A percentile compares a stretch with the other conserved stretches of the same genome.
Evolutionary conservation across 2,888 invertebrate species (phyloP).

Genomic region (Uropetala carovei): DNA sequence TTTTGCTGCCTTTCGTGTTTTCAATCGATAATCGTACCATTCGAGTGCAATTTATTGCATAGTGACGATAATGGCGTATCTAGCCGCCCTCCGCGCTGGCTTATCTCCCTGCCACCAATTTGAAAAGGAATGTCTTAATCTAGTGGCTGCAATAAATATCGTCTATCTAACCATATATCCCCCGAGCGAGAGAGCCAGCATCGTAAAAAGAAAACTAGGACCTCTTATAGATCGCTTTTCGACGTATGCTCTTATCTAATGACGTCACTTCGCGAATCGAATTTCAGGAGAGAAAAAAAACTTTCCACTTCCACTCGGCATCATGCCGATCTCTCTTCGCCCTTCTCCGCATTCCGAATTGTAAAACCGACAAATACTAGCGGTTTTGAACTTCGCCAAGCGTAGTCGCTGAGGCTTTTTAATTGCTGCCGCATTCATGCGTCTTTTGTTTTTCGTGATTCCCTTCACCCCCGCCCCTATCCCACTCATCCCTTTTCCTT

Average conservation of each 20-base stretch:
- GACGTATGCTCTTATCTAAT: background rate
- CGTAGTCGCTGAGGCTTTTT: constrained; percentile 51
- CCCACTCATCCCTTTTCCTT: background rate
- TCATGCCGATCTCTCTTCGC: background rate
- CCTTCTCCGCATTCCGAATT: constrained; percentile 22
- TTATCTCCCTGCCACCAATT: background rate
- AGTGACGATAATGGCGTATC: too few species aligned
- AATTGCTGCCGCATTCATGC: constrained; percentile 60
- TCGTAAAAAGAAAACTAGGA: constrained; percentile 13
- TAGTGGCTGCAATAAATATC: background rate
- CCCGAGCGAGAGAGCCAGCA: background rate
- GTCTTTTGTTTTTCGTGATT: constrained; percentile 60
- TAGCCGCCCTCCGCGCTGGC: too few species aligned
- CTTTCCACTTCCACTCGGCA: background rate
- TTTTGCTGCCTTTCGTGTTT: too few species aligned
- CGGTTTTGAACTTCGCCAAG: constrained; percentile 53
- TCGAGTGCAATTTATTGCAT: too few species aligned
- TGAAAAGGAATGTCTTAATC: background rate
- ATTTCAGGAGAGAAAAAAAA: background rate
- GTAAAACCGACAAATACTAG: constrained; percentile 57
- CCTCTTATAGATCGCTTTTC: background rate
- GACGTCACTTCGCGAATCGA: constrained; percentile 37
- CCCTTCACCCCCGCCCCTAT: constrained; percentile 21
- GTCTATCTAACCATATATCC: background rate
- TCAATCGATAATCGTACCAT: too few species aligned